Percentiles rank a stretch among this genome's conserved stretches.
These are phyloP conservation scores for Blastobasis adustella DNA, from an alignment of 2,888 invertebrate species.

Conservation along the genomic window DNA sequence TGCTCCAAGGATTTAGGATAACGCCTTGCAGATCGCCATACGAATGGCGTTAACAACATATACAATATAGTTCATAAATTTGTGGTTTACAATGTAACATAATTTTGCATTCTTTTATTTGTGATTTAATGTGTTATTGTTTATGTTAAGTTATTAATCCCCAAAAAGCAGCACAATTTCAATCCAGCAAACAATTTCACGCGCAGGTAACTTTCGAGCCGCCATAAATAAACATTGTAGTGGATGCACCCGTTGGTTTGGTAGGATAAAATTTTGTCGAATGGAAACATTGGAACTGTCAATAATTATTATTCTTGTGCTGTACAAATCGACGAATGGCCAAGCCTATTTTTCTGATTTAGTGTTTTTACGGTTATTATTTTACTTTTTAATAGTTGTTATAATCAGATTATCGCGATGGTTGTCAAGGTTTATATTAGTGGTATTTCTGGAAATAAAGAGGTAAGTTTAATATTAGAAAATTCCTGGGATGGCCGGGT, in stretches of 20 bases:
- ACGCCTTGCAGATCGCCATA: too few relatives aligned
- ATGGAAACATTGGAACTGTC: constrained; percentile 32
- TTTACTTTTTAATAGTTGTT: constrained; percentile 37
- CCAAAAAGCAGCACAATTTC: too few relatives aligned
- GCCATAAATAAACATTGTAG: too few relatives aligned
- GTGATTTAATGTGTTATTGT: too few relatives aligned
- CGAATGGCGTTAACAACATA: too few relatives aligned
- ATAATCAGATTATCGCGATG: constrained; percentile 73
- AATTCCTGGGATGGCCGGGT: constrained; percentile 54
- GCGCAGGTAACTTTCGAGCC: too few relatives aligned
- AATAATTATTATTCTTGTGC: constrained; percentile 49
- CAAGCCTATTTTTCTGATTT: constrained; percentile 66
- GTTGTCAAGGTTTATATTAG: constrained; percentile 93
- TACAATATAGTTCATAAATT: too few relatives aligned
- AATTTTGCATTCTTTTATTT: too few relatives aligned
- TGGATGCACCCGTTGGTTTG: neutral
- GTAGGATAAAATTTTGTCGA: constrained; percentile 1
- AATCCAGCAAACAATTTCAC: too few relatives aligned
- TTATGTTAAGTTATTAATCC: too few relatives aligned
- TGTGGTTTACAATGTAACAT: too few relatives aligned
- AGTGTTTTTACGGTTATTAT: constrained; percentile 42
- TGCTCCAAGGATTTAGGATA: too few relatives aligned
- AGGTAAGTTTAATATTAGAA: constrained; percentile 80
- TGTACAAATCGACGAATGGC: constrained; percentile 59
- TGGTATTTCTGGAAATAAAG: constrained; percentile 95